Conservation (phyloP, 2,113 vertebrate species). For the Eulemur rufifrons region DNA sequence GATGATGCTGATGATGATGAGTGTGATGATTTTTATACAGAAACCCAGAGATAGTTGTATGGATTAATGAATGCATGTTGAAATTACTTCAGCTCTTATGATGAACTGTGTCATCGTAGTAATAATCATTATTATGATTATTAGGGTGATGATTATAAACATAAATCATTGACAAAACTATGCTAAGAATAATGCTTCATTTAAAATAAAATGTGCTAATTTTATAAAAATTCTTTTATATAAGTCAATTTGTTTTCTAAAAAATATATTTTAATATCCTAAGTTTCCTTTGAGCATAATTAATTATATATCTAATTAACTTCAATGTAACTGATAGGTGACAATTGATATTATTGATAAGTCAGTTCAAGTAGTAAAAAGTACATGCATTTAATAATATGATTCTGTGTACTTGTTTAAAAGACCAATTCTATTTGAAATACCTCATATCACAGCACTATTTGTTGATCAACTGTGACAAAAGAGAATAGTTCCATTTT, state of each 20-base stretch:
- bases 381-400: background rate
- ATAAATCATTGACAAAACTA: slow-evolving; percentile 35
- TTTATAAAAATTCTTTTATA: background rate
- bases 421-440: slow-evolving; percentile 30
- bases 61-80: background rate
- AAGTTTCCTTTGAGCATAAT: background rate
- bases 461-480: background rate
- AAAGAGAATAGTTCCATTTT: background rate
- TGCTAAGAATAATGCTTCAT: background rate
- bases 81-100: background rate
- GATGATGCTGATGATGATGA: background rate
- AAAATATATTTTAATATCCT: background rate
- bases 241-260: background rate
- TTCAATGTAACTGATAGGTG: background rate
- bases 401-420: background rate
- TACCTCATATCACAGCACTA: background rate
- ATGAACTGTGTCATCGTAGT: background rate
- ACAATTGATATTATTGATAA: background rate
- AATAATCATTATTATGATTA: background rate
- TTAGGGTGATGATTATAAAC: background rate
- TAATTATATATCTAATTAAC: background rate
- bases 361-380: background rate
- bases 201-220: background rate
- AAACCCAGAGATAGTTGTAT: background rate
- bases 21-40: background rate